A percentile compares a stretch with the other conserved stretches of the same genome.
These are phyloP conservation scores for Penaeus monodon DNA, from an alignment of 2,888 invertebrate species.

Conservation along the genomic window DNA sequence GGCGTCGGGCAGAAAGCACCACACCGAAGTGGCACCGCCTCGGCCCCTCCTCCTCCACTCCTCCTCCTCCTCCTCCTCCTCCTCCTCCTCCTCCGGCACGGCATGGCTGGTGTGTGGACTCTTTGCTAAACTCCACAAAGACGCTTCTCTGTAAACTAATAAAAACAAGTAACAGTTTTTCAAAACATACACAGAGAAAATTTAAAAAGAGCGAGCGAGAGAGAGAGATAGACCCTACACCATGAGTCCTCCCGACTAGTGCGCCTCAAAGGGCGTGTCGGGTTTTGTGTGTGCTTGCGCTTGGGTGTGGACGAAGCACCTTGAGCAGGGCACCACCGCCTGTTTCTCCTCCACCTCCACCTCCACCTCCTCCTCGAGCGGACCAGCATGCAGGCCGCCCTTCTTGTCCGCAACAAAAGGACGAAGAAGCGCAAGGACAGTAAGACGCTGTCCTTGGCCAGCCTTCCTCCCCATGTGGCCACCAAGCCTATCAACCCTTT, in stretches of 20 bases:
- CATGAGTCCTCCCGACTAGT: no score
- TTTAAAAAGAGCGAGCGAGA: no score
- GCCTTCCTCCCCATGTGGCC: conserved; percentile 51
- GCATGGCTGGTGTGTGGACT: no score
- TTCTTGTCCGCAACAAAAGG: conserved; percentile 57
- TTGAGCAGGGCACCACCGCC: conserved; percentile 18
- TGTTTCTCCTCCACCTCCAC: conserved; percentile 22
- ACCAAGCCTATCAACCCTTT: conserved; percentile 58
- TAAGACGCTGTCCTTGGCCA: neutral
- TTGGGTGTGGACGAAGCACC: neutral
- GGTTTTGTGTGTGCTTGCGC: no score
- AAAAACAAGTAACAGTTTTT: no score
- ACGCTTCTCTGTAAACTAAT: no score
- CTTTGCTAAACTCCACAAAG: no score
- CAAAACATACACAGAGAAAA: no score
- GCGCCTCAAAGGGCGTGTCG: no score
- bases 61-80: conserved; percentile 15
- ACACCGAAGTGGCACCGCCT: no score
- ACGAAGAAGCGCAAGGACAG: conserved; percentile 4
- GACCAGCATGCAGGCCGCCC: conserved; percentile 62
- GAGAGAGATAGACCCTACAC: no score
- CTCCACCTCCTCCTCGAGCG: conserved; percentile 3
- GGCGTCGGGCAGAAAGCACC: no score
- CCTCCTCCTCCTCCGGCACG: neutral
- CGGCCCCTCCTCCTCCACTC: neutral